Evolutionary conservation across 1,140 invertebrate species (phyloP).

Genomic region (Drosophila paulistorum): DNA sequence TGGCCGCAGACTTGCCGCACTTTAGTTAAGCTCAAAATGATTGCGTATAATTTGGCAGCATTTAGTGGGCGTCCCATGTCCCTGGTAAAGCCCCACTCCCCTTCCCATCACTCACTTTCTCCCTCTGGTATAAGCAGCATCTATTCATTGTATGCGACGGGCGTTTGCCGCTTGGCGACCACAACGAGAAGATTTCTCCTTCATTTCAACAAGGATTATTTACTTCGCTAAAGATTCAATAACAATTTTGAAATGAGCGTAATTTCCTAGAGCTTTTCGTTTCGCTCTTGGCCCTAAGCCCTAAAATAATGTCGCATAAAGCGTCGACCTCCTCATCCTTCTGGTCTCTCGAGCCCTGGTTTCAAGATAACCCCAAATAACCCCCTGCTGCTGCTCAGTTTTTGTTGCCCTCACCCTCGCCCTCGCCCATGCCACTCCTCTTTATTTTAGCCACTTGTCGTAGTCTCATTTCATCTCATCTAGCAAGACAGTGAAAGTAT

Average conservation of each 20-base stretch:
- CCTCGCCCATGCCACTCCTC: neutral
- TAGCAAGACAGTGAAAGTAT: conserved; percentile 1
- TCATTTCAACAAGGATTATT: conserved; percentile 78
- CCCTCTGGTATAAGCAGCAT: too few relatives aligned
- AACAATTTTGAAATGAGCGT: conserved; percentile 76
- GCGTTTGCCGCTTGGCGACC: conserved; percentile 14
- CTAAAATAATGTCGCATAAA: conserved; percentile 65
- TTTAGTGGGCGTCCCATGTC: conserved; percentile 42
- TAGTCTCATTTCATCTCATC: neutral
- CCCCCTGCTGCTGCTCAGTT: neutral
- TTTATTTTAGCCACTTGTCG: conserved; percentile 1
- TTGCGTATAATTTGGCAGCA: conserved; percentile 72
- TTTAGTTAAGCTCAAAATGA: conserved; percentile 71
- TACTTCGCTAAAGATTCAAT: conserved; percentile 75
- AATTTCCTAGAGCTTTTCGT: conserved; percentile 60
- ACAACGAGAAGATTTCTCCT: conserved; percentile 55
- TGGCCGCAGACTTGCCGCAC: conserved; percentile 47
- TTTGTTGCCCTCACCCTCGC: neutral
- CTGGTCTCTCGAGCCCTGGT: neutral
- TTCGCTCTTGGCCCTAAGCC: conserved; percentile 51
- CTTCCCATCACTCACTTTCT: neutral
- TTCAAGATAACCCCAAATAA: neutral
- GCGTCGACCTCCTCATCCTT: neutral
- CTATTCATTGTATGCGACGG: conserved; percentile 10
- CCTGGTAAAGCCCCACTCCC: neutral